Evolutionary conservation across 2,888 invertebrate species (phyloP), one percentile per base, ranked within the genome.

Genomic region (Deroplatys truncata): DNA sequence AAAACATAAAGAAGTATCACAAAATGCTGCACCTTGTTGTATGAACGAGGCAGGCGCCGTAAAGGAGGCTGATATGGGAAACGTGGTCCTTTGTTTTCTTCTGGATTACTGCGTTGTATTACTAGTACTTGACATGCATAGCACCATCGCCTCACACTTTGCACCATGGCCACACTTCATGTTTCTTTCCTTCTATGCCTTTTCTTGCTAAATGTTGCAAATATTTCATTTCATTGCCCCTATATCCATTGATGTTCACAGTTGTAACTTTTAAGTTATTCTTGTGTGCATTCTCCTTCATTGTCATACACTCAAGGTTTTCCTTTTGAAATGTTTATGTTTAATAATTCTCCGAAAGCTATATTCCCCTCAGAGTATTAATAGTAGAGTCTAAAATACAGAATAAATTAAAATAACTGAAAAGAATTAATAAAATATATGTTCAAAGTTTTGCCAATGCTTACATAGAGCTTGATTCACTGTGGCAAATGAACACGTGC

Each of bases 21-120:
- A 72, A 72, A 16, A 72, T 72, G 3, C 5, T 72, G 20, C 31
- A 93, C 93, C 92, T 92, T 92, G 91, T 93, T 93, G 90, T 93
- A 93, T 84, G 93, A 94, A 91, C 94, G 92, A 89, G 93, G 93
- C 91, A 93, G 92, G 85, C 93, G 92, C 89, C 92, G 92, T 91
- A 92, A 92, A 91, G 93, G 93, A 28, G 93, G 93, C 91, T 92
- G 92, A 91, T 93, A 93, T 85, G 93, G 93, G 91, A 93, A 93
- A 90, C 92, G 92, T 28, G 93, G 93, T 15, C 90, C 90, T 85
- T 28, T 13, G 29, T 85, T 85, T 29, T 84, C 35, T n/a, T 56
- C 31, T n/a, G 84, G 25, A n/a, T 85, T 88, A 49, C 82, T 56
- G 43, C 85, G 84, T 20, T 84, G 89, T 72, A 85, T 83, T 25